A percentile compares a stretch with the other conserved stretches of the same genome.
Conservation (phyloP, 2,113 vertebrate genomes). For the Thomomys bottae region DNA sequence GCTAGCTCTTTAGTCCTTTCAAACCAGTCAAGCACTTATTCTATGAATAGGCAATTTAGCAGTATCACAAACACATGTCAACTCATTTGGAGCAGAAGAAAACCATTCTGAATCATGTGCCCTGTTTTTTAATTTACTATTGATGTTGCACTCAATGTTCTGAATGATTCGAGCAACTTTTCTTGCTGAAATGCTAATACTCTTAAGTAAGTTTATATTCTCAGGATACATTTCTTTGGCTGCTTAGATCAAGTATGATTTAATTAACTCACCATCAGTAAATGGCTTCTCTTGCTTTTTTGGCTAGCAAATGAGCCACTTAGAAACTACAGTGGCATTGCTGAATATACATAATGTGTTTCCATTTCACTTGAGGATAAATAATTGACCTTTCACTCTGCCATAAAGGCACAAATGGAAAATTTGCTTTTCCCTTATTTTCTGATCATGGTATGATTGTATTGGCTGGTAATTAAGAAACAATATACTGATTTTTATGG, state of each 20-base stretch:
- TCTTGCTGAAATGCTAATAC: constrained; percentile 19
- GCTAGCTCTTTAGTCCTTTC: neutral
- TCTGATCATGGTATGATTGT: neutral
- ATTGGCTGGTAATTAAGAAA: neutral
- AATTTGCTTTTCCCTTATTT: neutral
- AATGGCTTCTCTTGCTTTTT: neutral
- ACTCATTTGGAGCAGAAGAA: neutral
- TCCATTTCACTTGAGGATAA: neutral
- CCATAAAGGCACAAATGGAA: neutral
- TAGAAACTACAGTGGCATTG: neutral
- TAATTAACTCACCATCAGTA: neutral
- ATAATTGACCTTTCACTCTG: neutral
- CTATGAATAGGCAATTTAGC: neutral
- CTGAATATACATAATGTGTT: neutral
- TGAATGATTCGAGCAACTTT: neutral
- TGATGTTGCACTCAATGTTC: neutral
- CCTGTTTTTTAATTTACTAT: constrained; percentile 1
- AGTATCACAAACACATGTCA: neutral
- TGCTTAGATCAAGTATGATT: neutral
- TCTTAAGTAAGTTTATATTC: neutral
- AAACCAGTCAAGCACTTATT: neutral
- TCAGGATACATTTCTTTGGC: constrained; percentile 3
- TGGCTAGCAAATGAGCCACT: constrained; percentile 12
- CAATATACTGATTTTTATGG: neutral
- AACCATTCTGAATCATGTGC: neutral